These are phyloP conservation scores for Zaprionus nigranus DNA, from an alignment of 1,140 invertebrate species.

Conservation along the genomic window DNA sequence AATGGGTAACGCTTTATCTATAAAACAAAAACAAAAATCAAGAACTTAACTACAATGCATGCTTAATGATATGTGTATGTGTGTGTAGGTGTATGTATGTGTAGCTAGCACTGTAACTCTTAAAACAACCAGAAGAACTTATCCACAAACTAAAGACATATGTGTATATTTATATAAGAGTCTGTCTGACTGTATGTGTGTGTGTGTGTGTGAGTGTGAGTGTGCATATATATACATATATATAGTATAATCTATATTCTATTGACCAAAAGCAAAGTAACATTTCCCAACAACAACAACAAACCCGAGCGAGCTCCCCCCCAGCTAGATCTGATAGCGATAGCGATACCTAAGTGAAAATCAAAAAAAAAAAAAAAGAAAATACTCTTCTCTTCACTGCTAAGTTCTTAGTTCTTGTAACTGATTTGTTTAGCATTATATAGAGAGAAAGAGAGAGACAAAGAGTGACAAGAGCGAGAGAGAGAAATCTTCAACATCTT, in stretches of 20 bases:
- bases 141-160: slow-evolving; percentile 27
- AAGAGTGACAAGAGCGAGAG: not conserved
- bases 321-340: not conserved
- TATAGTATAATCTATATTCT: not conserved
- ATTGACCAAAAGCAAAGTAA: slow-evolving; percentile 11
- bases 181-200: slow-evolving; percentile 8
- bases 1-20: slow-evolving; percentile 78
- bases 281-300: slow-evolving; percentile 1
- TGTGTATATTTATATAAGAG: slow-evolving; percentile 11
- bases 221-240: slow-evolving; percentile 5
- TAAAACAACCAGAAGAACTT: slow-evolving; percentile 15
- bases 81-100: slow-evolving; percentile 23
- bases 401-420: not conserved
- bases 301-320: not conserved
- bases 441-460: not conserved
- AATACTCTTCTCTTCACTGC: not conserved
- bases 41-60: slow-evolving; percentile 4
- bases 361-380: not conserved
- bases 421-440: not conserved
- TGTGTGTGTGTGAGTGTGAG: not conserved
- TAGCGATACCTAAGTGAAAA: not conserved
- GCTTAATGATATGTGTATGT: slow-evolving; percentile 9
- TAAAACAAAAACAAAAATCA: slow-evolving; percentile 13
- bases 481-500: too few species aligned
- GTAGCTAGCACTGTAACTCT: slow-evolving; percentile 25